Percentiles rank a stretch among this genome's conserved stretches.
These are phyloP conservation scores for Carettochelys insculpta DNA, from an alignment of 2,113 vertebrate species.

Conservation along the genomic window DNA sequence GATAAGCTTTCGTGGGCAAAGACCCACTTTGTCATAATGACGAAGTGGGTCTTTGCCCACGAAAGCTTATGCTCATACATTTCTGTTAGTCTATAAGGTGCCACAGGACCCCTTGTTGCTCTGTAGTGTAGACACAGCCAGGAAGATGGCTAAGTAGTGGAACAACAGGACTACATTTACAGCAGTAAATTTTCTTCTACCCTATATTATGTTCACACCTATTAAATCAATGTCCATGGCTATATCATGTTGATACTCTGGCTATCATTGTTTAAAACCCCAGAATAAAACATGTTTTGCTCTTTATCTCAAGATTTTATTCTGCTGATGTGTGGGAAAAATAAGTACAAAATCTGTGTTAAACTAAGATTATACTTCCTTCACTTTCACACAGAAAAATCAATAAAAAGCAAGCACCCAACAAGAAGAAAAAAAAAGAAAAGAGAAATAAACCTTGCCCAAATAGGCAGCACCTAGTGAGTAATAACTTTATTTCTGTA, in stretches of 20 bases:
- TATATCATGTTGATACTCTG: constrained; percentile 33
- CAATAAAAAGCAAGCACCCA: constrained; percentile 32
- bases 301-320: constrained; percentile 19
- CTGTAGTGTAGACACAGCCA: too few species aligned
- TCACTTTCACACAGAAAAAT: constrained; percentile 54
- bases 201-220: not conserved
- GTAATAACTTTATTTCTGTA: constrained; percentile 81
- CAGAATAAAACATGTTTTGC: constrained; percentile 8
- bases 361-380: constrained; percentile 59
- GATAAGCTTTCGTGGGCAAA: too few species aligned
- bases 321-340: constrained; percentile 37
- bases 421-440: not conserved
- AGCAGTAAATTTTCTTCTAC: not conserved
- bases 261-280: constrained; percentile 8
- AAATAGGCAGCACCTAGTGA: constrained; percentile 76
- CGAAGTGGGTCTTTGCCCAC: too few species aligned
- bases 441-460: constrained; percentile 60
- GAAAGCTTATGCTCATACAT: too few species aligned
- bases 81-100: too few species aligned
- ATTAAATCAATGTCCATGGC: constrained; percentile 13
- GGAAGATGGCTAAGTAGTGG: not conserved
- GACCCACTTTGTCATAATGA: too few species aligned
- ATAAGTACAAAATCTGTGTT: constrained; percentile 52
- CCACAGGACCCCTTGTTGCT: too few species aligned
- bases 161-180: not conserved